A percentile compares a stretch with the other conserved stretches of the same genome.
phyloP scores from a whole-genome alignment of 1,140 invertebrate species.

The Leptinotarsa defecta region DNA sequence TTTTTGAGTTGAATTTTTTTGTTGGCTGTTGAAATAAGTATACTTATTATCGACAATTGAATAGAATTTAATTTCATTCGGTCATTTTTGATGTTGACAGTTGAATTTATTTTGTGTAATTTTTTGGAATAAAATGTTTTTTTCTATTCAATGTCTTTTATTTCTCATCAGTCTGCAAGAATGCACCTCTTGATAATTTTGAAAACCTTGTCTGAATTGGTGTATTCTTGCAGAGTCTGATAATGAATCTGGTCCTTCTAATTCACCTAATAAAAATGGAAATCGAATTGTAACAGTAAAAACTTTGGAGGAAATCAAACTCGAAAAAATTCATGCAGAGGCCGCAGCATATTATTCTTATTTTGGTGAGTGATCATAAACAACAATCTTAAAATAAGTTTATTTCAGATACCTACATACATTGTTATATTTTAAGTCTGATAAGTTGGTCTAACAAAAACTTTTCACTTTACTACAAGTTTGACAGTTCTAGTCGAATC shows the following conservation, averaged over 20 bases:
- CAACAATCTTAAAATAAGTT: too few species aligned
- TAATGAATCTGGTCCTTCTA: conserved; percentile 67
- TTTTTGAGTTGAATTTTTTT: conserved; percentile 28
- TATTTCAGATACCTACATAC: too few species aligned
- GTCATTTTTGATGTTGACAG: conserved; percentile 12
- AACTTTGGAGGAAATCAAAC: conserved; percentile 68
- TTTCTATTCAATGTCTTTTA: conserved; percentile 29
- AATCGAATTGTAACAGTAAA: conserved; percentile 60
- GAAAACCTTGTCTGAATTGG: conserved; percentile 38
- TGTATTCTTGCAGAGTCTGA: conserved; percentile 76
- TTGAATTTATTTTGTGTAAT: conserved; percentile 26
- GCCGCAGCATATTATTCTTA: conserved; percentile 70
- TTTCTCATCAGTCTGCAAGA: conserved; percentile 46
- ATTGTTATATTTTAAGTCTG: too few species aligned
- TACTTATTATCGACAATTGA: conserved; percentile 16
- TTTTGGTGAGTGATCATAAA: conserved; percentile 42
- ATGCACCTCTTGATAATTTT: conserved; percentile 39
- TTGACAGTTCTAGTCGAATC: too few species aligned
- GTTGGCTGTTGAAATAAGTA: conserved; percentile 19
- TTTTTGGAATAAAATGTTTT: conserved; percentile 37
- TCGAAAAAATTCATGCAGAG: conserved; percentile 71
- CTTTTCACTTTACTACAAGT: too few species aligned
- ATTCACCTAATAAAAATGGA: conserved; percentile 62
- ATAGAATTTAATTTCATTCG: conserved; percentile 11
- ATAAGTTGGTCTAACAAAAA: too few species aligned